A percentile compares a stretch with the other conserved stretches of the same genome.
Conservation (phyloP, 2,113 vertebrate genomes). For the Atrichornis clamosus region DNA sequence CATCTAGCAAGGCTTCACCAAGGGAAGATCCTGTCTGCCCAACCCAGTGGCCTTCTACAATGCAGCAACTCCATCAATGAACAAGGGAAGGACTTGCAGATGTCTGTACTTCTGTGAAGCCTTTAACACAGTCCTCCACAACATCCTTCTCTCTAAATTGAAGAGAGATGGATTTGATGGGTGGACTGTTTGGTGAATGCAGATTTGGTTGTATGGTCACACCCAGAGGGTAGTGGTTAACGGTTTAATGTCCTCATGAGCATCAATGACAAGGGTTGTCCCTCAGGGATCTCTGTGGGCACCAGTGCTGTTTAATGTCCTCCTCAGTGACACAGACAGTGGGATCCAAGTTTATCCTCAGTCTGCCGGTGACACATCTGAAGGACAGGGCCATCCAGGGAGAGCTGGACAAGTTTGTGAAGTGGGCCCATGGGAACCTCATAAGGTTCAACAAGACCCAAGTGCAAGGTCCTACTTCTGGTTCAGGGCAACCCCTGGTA, state of each 20-base stretch:
- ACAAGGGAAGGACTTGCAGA: neutral
- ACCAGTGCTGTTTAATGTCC: neutral
- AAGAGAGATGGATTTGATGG: neutral
- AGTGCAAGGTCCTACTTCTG: neutral
- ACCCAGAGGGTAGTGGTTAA: neutral
- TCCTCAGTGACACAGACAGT: neutral
- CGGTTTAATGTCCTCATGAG: neutral
- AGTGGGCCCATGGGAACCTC: neutral
- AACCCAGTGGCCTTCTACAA: neutral
- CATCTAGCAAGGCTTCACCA: neutral
- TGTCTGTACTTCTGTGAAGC: neutral
- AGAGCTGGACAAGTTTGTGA: neutral
- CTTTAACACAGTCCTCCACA: neutral
- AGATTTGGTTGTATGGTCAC: neutral
- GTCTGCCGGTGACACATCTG: neutral
- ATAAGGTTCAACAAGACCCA: neutral
- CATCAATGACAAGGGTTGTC: neutral
- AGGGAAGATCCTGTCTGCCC: neutral
- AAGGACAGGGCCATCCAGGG: neutral
- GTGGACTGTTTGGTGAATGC: neutral
- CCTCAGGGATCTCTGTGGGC: neutral
- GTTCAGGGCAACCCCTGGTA: neutral
- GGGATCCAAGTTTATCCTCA: neutral
- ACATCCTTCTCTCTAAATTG: neutral
- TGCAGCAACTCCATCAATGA: neutral